These are phyloP conservation scores for Volucella zonaria DNA, from an alignment of 2,888 invertebrate species.

Conservation along the genomic window DNA sequence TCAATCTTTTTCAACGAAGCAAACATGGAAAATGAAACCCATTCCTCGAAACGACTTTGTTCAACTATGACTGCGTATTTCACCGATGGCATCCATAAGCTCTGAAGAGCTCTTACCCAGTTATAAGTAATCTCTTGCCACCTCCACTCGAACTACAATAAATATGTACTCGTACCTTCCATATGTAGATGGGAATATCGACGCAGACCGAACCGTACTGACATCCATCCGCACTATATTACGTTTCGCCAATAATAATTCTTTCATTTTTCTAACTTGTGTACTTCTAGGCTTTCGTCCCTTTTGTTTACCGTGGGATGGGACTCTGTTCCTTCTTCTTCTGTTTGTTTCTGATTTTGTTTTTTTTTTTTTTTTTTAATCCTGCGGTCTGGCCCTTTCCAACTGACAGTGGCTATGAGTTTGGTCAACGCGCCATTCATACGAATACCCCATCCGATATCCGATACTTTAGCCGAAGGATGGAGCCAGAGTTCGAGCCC, in stretches of 20 bases:
- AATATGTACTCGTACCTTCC: not conserved
- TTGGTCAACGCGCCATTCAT: constrained; percentile 26
- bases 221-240: constrained; percentile 64
- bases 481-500: constrained; percentile 5
- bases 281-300: constrained; percentile 65
- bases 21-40: constrained; percentile 20
- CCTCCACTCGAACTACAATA: constrained; percentile 1
- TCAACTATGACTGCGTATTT: constrained; percentile 30
- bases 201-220: constrained; percentile 14
- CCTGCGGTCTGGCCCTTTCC: constrained; percentile 42
- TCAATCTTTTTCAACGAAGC: constrained; percentile 55
- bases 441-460: too few species aligned
- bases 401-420: constrained; percentile 24
- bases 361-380: not conserved
- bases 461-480: not conserved
- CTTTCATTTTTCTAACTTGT: constrained; percentile 72
- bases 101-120: constrained; percentile 12
- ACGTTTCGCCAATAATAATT: constrained; percentile 71
- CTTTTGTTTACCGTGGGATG: constrained; percentile 48
- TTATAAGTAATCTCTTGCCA: constrained; percentile 33
- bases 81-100: constrained; percentile 47
- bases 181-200: constrained; percentile 1
- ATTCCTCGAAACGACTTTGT: constrained; percentile 36
- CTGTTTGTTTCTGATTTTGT: too few species aligned
- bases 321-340: constrained; percentile 11